Evolutionary conservation across 2,888 invertebrate species (phyloP), one percentile per base, ranked within the genome.

Genomic region (Agrilus cyanescens): DNA sequence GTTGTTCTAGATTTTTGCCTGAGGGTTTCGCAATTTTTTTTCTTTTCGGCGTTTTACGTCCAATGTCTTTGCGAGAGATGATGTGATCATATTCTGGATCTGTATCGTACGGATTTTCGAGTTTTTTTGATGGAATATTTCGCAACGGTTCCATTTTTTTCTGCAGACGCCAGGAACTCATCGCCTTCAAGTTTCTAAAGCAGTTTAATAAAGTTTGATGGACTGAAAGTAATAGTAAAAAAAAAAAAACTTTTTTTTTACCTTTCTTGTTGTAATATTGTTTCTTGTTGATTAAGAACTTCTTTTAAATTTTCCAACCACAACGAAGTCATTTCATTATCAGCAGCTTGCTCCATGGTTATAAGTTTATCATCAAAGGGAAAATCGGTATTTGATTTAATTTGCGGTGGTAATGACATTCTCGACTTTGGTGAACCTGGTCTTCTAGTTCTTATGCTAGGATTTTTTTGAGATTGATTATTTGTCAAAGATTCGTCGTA

Each of bases 261-360:
- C 81, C 73, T 75, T 58, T 72, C 71, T 45, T 71, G 74, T 55
- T 81, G 80, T 40, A 81, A 56, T 47, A 72, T 70, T 52, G 68
- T 69, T 37, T 77, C 73, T 53, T 75, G 73, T 38, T 66, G 68
- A 4, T 56, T 65, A 35, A 80, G 56, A 46, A 77, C 57, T 18
- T 75, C 71, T 57, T 69, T 75, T 13, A 75, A 68, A 57, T 75
- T 76, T 46, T 69, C 69, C 46, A 76, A 53, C 60, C 76, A 74
- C 25, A 70, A 51, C 13, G 75, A 71, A 56, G 63, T 71, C 4
- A 74, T 53, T 46, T 65, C 62, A 18, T 57, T 64, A 20, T 68
- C 66, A 29, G 65, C 65, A 12, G 72, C 65, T 38, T 65, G 61
- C 14, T 59, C 53, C 25, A 25, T 25, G 2, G 25, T 25, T 10